Base-by-base conservation (phyloP, 2,113 vertebrate species). In the Pseudopodoces humilis region DNA sequence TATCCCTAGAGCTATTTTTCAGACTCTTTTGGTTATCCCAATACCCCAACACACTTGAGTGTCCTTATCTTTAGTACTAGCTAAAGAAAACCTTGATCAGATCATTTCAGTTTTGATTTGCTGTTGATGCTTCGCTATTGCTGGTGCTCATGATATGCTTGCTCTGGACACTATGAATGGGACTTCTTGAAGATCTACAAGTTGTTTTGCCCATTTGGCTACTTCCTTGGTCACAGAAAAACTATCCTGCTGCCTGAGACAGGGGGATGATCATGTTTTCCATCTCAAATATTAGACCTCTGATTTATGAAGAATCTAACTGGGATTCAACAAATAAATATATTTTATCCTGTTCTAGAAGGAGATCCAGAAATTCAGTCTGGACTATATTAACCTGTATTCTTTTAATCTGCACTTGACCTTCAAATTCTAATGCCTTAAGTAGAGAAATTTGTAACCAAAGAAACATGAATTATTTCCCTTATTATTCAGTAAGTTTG, bases 391-490 rank as follows among this genome's bases (percentile, higher is more conserved):
- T 64, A 78, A 88, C 37, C 24, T 63, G 37, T 43, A 60, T 62
- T 13, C 12, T 92, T 92, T 75, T 60, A 82, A 8, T 52, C 62
- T 79, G 43, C 46, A 59, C 23, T 92, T 76, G 49, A 75, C 58
- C 87, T 97, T 91, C 60, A 84, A 71, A 91, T 92, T 84, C 77
- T 86, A 89, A 63, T 74, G 64, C 53, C 47, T 88, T 67, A 90
- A 94, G 39, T 6, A 88, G 24, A 67, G 63, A 86, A 76, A 92
- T 79, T 89, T 95, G 91, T 92, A 95, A 94, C 80, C 92, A 94
- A 92, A 83, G 86, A 96, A 92, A 95, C 86, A 53, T 41, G 44
- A 52, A 43, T 24, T 79, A 76, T 88, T 92, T 94, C 49, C 79
- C 31, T 68, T 91, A 60, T 68, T 94, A 82, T 89, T 79, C 81